A percentile compares a stretch with the other conserved stretches of the same genome.
phyloP scores from a whole-genome alignment of 2,888 invertebrate genomes.

The Eulithis prunata region DNA sequence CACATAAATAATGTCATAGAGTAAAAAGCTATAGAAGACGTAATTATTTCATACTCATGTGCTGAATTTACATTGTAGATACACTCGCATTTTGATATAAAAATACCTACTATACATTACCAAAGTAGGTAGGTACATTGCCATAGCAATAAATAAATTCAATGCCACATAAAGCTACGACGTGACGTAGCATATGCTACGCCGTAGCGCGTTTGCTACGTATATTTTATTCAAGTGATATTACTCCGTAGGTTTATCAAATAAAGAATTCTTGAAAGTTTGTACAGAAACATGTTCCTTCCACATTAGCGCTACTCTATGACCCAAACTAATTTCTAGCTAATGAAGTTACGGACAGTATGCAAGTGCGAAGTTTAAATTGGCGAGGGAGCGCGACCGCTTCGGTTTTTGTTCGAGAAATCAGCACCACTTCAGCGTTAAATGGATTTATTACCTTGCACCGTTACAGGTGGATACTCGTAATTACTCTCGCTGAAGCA shows the following conservation, averaged over 20 bases:
- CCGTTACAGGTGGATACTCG: slow-evolving; percentile 71
- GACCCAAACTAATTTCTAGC: slow-evolving; percentile 58
- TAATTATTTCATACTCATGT: too few relatives aligned
- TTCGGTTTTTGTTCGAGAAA: slow-evolving; percentile 72
- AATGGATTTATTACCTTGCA: slow-evolving; percentile 76
- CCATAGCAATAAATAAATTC: not conserved
- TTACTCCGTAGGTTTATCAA: too few relatives aligned
- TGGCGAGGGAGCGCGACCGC: slow-evolving; percentile 63
- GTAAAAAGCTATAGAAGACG: too few relatives aligned
- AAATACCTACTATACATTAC: too few relatives aligned
- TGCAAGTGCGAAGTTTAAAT: slow-evolving; percentile 74
- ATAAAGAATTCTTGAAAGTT: not conserved
- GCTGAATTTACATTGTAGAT: too few relatives aligned
- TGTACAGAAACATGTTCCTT: slow-evolving; percentile 15
- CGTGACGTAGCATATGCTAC: slow-evolving; percentile 16
- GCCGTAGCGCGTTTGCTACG: not conserved
- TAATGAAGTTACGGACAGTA: slow-evolving; percentile 69
- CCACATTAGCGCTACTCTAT: slow-evolving; percentile 21
- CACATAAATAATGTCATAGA: too few relatives aligned
- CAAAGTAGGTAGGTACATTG: too few relatives aligned
- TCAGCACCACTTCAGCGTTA: slow-evolving; percentile 74
- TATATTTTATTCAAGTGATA: not conserved
- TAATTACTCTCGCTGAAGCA: slow-evolving; percentile 74
- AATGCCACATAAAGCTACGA: not conserved
- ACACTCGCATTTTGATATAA: too few relatives aligned